phyloP scores from a whole-genome alignment of 2,113 vertebrate species.

The Petrocephalus microphthalmus region DNA sequence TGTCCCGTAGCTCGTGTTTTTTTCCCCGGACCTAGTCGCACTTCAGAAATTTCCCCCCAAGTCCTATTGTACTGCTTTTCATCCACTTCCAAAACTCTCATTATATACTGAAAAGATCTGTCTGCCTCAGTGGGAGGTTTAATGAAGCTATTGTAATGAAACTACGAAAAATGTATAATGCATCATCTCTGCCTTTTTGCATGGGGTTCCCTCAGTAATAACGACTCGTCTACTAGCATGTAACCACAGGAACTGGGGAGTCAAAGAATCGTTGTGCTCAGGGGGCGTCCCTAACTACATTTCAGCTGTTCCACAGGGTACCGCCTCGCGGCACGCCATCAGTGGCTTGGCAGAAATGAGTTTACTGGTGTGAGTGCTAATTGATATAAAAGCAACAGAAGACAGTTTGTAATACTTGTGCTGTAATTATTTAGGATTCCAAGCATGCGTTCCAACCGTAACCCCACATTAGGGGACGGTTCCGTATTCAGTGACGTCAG shows the following conservation, averaged over 20 bases:
- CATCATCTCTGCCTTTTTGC: neutral
- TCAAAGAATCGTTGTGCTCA: neutral
- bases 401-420: neutral
- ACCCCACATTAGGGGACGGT: neutral
- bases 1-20: neutral
- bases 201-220: neutral
- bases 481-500: neutral
- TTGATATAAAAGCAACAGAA: neutral
- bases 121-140: neutral
- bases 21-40: neutral
- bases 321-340: neutral
- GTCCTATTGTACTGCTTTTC: neutral
- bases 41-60: constrained; percentile 5
- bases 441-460: neutral
- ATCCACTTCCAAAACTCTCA: constrained; percentile 3
- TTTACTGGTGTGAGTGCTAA: neutral
- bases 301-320: neutral
- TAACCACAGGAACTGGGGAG: neutral
- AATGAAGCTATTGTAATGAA: neutral
- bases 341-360: neutral
- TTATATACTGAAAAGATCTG: neutral
- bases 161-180: constrained; percentile 1
- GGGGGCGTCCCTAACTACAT: neutral
- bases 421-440: neutral
- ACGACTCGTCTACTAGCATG: neutral